Conservation (phyloP, 2,113 vertebrate genomes). For the Fregata magnificens region DNA sequence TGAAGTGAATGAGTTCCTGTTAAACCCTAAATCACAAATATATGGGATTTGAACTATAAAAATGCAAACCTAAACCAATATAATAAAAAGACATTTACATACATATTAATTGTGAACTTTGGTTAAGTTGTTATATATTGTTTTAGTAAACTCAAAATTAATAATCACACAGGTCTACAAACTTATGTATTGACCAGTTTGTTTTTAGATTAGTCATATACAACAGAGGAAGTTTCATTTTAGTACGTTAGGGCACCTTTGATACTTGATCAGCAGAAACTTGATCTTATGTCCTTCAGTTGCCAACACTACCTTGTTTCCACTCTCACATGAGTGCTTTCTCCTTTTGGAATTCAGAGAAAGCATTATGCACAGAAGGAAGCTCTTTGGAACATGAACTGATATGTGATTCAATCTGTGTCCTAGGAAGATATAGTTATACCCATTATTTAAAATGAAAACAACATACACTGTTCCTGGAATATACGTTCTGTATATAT, state of each 20-base stretch:
- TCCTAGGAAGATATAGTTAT: background rate
- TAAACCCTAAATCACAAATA: constrained; percentile 57
- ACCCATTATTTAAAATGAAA: background rate
- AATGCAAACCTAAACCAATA: constrained; percentile 35
- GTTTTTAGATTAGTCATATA: background rate
- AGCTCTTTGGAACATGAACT: background rate
- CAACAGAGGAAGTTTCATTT: constrained; percentile 14
- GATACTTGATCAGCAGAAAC: background rate
- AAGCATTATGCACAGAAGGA: background rate
- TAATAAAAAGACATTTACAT: constrained; percentile 26
- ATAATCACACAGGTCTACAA: background rate
- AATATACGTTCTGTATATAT: background rate
- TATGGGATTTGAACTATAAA: constrained; percentile 34
- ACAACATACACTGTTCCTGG: background rate
- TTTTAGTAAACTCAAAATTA: constrained; percentile 40
- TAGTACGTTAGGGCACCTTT: background rate
- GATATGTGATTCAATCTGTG: background rate
- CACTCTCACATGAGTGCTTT: background rate
- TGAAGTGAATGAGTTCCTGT: constrained; percentile 51
- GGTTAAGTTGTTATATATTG: background rate
- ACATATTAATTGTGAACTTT: constrained; percentile 16
- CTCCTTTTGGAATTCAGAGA: background rate
- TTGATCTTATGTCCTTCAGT: background rate
- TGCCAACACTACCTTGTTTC: background rate
- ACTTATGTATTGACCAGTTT: background rate